Conservation (phyloP, 2,797 vertebrate species). For the Echiichthys vipera region DNA sequence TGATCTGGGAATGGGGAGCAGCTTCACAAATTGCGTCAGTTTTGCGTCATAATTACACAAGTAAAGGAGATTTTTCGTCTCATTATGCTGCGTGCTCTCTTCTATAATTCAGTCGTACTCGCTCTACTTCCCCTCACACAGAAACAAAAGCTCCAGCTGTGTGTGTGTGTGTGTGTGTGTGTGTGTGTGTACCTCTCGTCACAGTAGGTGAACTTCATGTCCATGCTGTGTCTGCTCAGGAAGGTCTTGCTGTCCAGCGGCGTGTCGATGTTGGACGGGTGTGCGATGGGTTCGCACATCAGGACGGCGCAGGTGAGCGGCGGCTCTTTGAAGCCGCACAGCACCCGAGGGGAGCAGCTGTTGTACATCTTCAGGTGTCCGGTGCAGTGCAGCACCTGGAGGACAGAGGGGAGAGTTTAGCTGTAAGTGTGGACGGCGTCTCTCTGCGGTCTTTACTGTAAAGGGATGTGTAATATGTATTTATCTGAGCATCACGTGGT, state of each 20-base stretch:
- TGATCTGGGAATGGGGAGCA: no score
- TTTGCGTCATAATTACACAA: no score
- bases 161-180: background rate
- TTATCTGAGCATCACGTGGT: no score
- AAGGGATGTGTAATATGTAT: no score
- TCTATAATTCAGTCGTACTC: no score
- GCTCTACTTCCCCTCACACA: no score
- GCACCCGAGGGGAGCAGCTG: constrained; percentile 83
- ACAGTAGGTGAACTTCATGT: constrained; percentile 99
- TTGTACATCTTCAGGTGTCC: constrained; percentile 94
- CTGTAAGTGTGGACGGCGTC: no score
- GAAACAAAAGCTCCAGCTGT: background rate
- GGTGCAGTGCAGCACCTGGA: constrained; percentile 95
- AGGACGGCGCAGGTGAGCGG: constrained; percentile 94
- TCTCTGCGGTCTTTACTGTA: no score
- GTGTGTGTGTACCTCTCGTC: constrained; percentile 89
- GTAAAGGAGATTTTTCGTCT: no score
- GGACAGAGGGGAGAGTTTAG: background rate
- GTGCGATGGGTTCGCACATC: constrained; percentile 96
- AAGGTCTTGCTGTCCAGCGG: constrained; percentile 97
- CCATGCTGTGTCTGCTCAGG: constrained; percentile 98
- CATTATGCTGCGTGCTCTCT: no score
- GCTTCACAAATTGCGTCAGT: no score
- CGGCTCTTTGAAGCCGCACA: constrained; percentile 93
- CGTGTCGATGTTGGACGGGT: constrained; percentile 95